phyloP scores from a whole-genome alignment of 1,140 invertebrate species.

The Dryas iulia region DNA sequence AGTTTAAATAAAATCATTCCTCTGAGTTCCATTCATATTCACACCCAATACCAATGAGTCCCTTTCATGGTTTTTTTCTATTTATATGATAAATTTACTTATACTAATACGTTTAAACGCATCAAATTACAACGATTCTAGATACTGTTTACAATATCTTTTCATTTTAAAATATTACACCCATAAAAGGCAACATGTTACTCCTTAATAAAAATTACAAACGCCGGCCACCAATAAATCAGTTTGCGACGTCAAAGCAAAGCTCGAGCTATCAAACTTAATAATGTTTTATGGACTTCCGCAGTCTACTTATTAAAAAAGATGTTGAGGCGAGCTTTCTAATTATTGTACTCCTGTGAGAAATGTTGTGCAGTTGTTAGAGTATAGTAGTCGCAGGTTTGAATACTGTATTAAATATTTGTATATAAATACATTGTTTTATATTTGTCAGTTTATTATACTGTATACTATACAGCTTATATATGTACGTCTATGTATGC shows the following conservation, averaged over 20 bases:
- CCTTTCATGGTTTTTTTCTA: no score
- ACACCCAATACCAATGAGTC: no score
- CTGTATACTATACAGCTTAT: no score
- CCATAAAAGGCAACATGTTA: neutral
- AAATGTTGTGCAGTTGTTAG: neutral
- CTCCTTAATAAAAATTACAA: neutral
- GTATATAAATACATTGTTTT: no score
- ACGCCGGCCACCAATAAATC: constrained; percentile 6
- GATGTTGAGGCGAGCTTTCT: neutral
- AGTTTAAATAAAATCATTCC: no score
- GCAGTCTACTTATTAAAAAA: neutral
- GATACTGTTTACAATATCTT: neutral
- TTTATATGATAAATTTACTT: no score
- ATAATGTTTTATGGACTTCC: constrained; percentile 16
- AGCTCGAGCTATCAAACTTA: constrained; percentile 11
- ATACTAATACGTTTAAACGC: no score
- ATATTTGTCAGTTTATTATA: no score
- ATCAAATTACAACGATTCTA: neutral
- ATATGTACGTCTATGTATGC: no score
- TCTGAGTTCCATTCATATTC: no score
- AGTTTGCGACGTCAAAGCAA: constrained; percentile 13
- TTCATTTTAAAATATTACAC: neutral
- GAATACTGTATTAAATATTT: no score
- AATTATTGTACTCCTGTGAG: neutral
- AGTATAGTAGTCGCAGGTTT: neutral